A percentile compares a stretch with the other conserved stretches of the same genome.
phyloP scores from a whole-genome alignment of 2,113 vertebrate species.

The Pelecanus crispus region DNA sequence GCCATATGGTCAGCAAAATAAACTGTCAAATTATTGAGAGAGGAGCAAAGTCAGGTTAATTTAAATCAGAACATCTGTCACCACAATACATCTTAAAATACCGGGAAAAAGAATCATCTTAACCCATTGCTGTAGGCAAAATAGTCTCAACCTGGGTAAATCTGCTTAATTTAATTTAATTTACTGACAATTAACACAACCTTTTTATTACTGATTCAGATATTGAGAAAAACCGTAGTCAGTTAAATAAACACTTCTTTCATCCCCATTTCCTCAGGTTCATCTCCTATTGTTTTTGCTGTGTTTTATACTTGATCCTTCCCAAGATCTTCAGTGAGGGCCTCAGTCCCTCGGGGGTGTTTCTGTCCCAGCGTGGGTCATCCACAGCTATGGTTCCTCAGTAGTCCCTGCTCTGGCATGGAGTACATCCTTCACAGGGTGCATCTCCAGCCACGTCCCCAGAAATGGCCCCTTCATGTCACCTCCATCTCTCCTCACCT shows the following conservation, averaged over 20 bases:
- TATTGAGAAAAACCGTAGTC: not conserved
- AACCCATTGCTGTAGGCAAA: not conserved
- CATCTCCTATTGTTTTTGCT: not conserved
- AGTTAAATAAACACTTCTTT: not conserved
- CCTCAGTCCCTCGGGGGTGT: fast-evolving
- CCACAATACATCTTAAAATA: not conserved
- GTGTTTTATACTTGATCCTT: not conserved
- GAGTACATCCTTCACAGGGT: not conserved
- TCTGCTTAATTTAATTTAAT: not conserved
- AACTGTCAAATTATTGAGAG: not conserved
- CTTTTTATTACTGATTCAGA: not conserved
- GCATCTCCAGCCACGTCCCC: not conserved
- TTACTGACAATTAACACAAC: not conserved
- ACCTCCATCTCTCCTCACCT: not conserved
- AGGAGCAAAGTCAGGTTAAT: not conserved
- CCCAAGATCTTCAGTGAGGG: not conserved
- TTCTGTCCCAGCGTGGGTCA: not conserved
- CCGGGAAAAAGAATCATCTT: not conserved
- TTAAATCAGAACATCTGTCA: not conserved
- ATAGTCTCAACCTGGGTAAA: not conserved
- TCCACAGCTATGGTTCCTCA: not conserved
- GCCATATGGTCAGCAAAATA: constrained; percentile 6
- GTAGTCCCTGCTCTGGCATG: not conserved
- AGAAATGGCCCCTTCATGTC: not conserved
- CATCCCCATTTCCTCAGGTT: not conserved